A percentile compares a stretch with the other conserved stretches of the same genome.
Evolutionary conservation across 2,888 invertebrate genomes (phyloP).

Genomic region (Stegana nigrithorax): DNA sequence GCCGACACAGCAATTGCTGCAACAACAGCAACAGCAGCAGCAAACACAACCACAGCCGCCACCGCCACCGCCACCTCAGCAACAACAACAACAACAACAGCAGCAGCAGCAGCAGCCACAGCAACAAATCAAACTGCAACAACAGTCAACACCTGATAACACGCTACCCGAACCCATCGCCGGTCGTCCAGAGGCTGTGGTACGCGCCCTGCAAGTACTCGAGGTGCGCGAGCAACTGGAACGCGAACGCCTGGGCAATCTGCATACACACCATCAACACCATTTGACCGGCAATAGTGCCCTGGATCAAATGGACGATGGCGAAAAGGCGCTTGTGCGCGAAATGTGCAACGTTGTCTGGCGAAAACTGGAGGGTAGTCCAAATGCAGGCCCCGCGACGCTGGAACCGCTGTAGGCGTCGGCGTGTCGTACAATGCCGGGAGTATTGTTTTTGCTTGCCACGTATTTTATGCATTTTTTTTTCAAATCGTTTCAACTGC

Average conservation of each 20-base stretch:
- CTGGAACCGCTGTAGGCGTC: conserved; percentile 63
- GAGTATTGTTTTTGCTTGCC: conserved; percentile 10
- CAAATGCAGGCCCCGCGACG: conserved; percentile 70
- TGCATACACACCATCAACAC: conserved; percentile 26
- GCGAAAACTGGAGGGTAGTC: conserved; percentile 88
- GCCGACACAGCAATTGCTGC: conserved; percentile 45
- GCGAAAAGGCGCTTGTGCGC: conserved; percentile 90
- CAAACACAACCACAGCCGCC: conserved; percentile 35
- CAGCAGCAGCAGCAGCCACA: conserved; percentile 27
- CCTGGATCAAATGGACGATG: conserved; percentile 79
- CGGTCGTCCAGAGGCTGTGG: conserved; percentile 90
- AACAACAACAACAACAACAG: conserved; percentile 31
- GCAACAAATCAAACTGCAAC: conserved; percentile 35
- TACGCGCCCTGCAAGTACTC: conserved; percentile 90
- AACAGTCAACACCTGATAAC: conserved; percentile 38
- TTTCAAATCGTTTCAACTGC: not conserved
- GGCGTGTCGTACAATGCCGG: no score
- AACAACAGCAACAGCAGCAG: conserved; percentile 39
- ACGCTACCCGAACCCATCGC: conserved; percentile 68
- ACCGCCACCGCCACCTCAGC: conserved; percentile 27
- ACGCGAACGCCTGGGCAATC: conserved; percentile 73
- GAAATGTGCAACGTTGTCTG: conserved; percentile 98
- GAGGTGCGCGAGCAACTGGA: conserved; percentile 91
- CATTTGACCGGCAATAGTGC: conserved; percentile 29
- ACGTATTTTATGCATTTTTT: conserved; percentile 18